Evolutionary conservation across 2,888 invertebrate species (phyloP).

Genomic region (Watsonalla binaria): DNA sequence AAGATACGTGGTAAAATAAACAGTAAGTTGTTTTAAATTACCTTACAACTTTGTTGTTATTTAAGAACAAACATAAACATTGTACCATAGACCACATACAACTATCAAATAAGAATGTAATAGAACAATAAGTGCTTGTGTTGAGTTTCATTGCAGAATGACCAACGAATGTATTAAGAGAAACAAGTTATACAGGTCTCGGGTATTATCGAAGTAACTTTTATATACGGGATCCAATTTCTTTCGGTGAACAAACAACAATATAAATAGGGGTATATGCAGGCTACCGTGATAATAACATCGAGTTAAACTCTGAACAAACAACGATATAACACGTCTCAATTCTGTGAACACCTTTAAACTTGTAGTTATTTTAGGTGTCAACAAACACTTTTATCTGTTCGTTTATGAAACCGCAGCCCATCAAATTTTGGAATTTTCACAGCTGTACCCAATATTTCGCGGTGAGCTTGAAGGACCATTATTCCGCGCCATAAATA

Average conservation of each 20-base stretch:
- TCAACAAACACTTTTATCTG: constrained; percentile 5
- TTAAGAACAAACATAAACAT: background rate
- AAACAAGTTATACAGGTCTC: constrained; percentile 56
- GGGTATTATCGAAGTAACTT: constrained; percentile 47
- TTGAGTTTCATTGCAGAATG: constrained; percentile 30
- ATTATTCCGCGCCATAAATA: constrained; percentile 74
- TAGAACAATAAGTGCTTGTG: constrained; percentile 15
- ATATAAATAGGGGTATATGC: constrained; percentile 42
- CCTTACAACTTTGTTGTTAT: background rate
- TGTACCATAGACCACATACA: background rate
- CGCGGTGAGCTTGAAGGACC: constrained; percentile 47
- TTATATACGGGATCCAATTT: constrained; percentile 55
- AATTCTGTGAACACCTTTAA: constrained; percentile 27
- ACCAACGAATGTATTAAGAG: constrained; percentile 30
- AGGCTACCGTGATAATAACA: constrained; percentile 51
- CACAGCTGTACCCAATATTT: constrained; percentile 57
- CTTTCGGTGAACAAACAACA: constrained; percentile 52
- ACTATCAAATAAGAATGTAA: constrained; percentile 9
- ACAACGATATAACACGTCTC: constrained; percentile 32
- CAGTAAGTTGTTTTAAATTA: no score
- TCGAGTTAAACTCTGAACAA: constrained; percentile 29
- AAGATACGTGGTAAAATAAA: no score
- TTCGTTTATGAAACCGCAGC: constrained; percentile 12
- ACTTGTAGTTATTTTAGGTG: constrained; percentile 9
- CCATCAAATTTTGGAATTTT: constrained; percentile 37